These are phyloP conservation scores for Coptodon rendalli DNA, from an alignment of 2,113 vertebrate species.

Conservation along the genomic window DNA sequence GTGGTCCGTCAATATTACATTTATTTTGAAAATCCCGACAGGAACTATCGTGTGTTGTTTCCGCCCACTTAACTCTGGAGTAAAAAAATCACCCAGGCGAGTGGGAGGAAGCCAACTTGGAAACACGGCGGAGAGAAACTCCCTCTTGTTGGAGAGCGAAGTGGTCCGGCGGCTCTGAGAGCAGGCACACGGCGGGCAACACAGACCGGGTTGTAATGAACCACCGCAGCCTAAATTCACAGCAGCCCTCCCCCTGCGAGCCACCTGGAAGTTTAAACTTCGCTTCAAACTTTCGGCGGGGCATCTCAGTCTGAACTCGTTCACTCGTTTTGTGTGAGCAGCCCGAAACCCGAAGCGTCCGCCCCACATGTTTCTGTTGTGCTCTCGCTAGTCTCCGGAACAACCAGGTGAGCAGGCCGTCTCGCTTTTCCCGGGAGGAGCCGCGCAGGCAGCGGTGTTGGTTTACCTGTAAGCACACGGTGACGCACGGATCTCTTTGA, in stretches of 20 bases:
- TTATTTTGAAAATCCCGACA: conserved; percentile 29
- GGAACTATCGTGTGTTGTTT: background rate
- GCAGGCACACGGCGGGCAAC: background rate
- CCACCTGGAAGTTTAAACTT: conserved; percentile 20
- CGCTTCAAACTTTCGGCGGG: conserved; percentile 46
- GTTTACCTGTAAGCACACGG: conserved; percentile 25
- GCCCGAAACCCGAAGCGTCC: background rate
- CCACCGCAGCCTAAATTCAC: background rate
- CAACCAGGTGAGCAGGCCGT: conserved; percentile 34
- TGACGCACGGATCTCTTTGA: conserved; percentile 4
- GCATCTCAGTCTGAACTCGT: background rate
- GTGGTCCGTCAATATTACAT: rapidly evolving
- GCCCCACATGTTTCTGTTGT: conserved; percentile 21
- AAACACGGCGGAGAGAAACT: conserved; percentile 40
- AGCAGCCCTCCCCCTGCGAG: background rate
- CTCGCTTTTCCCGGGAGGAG: background rate
- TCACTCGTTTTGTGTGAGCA: background rate
- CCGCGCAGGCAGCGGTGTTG: conserved; percentile 13
- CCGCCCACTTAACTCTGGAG: background rate
- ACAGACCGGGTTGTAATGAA: background rate
- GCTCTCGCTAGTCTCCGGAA: background rate
- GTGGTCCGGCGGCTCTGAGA: conserved; percentile 7
- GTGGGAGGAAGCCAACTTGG: conserved; percentile 57
- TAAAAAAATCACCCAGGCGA: background rate
- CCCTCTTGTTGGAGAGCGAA: conserved; percentile 9